Evolutionary conservation across 2,888 invertebrate genomes (phyloP).

Genomic region (Chorisops tibialis): DNA sequence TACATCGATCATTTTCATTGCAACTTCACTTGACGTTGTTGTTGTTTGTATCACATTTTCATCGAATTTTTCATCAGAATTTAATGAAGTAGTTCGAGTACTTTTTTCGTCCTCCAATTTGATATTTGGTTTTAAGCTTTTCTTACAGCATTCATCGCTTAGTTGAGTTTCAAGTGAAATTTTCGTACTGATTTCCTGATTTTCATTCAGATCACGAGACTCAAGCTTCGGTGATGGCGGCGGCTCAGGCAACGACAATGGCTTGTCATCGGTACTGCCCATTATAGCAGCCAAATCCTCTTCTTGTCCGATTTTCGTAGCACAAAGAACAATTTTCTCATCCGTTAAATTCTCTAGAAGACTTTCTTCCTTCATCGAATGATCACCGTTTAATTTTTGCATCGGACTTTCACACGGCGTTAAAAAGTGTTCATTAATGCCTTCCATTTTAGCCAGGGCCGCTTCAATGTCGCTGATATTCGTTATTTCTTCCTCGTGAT

Average conservation of each 20-base stretch:
- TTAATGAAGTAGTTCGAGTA: not conserved
- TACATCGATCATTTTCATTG: constrained; percentile 34
- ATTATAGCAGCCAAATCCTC: constrained; percentile 28
- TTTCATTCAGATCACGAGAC: constrained; percentile 32
- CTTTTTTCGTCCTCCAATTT: constrained; percentile 20
- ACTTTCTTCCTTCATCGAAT: constrained; percentile 39
- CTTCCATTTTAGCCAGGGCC: constrained; percentile 67
- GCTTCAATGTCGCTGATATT: constrained; percentile 66
- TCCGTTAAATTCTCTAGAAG: constrained; percentile 31
- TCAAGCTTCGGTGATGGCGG: not conserved
- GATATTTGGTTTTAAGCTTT: constrained; percentile 27
- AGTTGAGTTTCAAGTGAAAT: constrained; percentile 30
- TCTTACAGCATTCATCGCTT: constrained; percentile 33
- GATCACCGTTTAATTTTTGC: constrained; percentile 48
- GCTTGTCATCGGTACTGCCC: constrained; percentile 16
- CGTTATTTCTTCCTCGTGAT: constrained; percentile 52
- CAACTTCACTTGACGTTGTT: constrained; percentile 5
- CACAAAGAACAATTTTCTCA: constrained; percentile 39
- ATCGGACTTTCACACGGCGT: constrained; percentile 35
- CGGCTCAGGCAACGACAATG: constrained; percentile 2
- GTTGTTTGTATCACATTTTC: constrained; percentile 23
- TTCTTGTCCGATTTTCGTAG: constrained; percentile 29
- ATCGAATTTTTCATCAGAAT: constrained; percentile 21
- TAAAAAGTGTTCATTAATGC: constrained; percentile 42
- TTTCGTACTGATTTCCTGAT: constrained; percentile 31